A percentile compares a stretch with the other conserved stretches of the same genome.
These are phyloP conservation scores for Drosophila acutilabella DNA, from an alignment of 2,888 invertebrate species.

Conservation along the genomic window DNA sequence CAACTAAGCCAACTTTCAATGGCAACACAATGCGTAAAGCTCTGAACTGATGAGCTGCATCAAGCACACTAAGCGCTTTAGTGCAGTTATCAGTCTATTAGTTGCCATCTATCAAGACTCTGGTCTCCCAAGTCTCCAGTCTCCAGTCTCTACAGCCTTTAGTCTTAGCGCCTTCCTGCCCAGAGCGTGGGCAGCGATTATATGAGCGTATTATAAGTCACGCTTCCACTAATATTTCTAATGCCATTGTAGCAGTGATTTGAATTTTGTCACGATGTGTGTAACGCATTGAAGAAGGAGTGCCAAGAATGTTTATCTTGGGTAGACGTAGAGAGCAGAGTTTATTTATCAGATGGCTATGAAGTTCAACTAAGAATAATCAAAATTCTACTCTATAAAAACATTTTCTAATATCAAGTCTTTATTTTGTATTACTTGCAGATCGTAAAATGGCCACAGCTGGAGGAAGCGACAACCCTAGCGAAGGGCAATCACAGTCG, in stretches of 20 bases:
- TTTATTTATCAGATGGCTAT: too few species aligned
- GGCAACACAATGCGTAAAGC: slow-evolving; percentile 72
- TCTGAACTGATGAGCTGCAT: slow-evolving; percentile 45
- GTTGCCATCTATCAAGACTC: slow-evolving; percentile 53
- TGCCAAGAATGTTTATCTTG: background rate
- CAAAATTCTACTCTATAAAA: too few species aligned
- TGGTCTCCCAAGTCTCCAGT: background rate
- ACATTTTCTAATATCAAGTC: too few species aligned
- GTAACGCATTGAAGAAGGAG: background rate
- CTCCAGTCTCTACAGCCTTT: background rate
- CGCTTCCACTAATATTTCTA: slow-evolving; percentile 28
- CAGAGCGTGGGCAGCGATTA: slow-evolving; percentile 48
- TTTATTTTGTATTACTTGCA: slow-evolving; percentile 14
- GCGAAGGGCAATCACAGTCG: slow-evolving; percentile 51
- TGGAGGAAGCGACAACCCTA: slow-evolving; percentile 40
- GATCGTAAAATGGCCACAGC: slow-evolving; percentile 62
- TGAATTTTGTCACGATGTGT: background rate
- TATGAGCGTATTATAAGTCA: slow-evolving; percentile 36
- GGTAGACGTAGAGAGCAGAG: too few species aligned
- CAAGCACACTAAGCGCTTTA: slow-evolving; percentile 66
- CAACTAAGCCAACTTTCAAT: slow-evolving; percentile 26
- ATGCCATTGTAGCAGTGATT: background rate
- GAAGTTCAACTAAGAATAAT: too few species aligned
- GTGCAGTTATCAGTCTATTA: slow-evolving; percentile 77
- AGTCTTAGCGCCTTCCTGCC: slow-evolving; percentile 10